These are phyloP conservation scores for Melieria picta DNA, from an alignment of 2,888 invertebrate species.

Conservation along the genomic window DNA sequence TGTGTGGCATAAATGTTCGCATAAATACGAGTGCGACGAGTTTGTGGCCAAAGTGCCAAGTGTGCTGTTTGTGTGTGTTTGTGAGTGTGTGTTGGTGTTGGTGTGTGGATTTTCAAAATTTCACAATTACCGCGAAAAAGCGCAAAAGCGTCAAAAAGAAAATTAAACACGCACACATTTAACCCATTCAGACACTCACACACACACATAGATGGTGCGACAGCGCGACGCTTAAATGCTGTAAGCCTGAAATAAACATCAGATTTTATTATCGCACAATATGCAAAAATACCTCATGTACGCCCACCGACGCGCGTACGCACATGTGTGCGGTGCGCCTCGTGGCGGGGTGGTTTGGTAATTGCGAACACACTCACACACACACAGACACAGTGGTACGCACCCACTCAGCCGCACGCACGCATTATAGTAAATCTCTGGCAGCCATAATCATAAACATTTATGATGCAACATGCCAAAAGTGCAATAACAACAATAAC, in stretches of 20 bases:
- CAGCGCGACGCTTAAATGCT: conserved; percentile 12
- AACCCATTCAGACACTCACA: background rate
- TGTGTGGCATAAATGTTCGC: conserved; percentile 16
- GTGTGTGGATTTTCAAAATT: background rate
- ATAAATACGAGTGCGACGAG: background rate
- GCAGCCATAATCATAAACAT: conserved; percentile 65
- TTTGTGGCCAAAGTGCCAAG: background rate
- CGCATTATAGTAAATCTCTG: conserved; percentile 45
- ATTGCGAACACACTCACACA: no score
- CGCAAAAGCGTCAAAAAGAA: conserved; percentile 19
- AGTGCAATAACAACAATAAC: conserved; percentile 23
- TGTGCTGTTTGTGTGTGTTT: no score
- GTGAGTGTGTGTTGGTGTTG: no score
- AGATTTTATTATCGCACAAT: conserved; percentile 47
- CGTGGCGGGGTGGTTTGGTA: no score
- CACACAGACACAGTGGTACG: no score
- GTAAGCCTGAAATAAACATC: conserved; percentile 46
- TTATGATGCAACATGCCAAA: conserved; percentile 56
- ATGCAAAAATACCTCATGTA: conserved; percentile 27
- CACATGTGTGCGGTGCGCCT: no score
- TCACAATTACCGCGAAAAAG: conserved; percentile 1
- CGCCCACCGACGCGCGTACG: no score
- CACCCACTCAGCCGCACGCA: conserved; percentile 23
- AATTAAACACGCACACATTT: conserved; percentile 20
- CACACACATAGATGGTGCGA: background rate